These are phyloP conservation scores for Drosophila navojoa DNA, from an alignment of 1,140 invertebrate species.

Conservation along the genomic window DNA sequence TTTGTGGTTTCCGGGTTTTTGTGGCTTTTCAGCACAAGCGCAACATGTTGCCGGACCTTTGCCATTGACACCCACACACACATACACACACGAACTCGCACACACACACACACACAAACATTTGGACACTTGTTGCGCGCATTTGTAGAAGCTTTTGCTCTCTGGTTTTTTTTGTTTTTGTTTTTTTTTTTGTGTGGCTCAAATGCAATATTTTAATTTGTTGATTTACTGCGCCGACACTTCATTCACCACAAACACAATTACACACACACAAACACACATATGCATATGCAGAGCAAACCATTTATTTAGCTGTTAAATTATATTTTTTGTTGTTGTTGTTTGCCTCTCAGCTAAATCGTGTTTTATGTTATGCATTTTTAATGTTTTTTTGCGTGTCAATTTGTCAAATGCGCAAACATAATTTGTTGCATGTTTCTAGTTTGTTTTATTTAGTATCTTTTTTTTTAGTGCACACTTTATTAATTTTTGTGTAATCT, in stretches of 20 bases:
- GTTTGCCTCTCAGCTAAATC: not conserved
- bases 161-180: not conserved
- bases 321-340: conserved; percentile 23
- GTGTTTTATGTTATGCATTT: conserved; percentile 68
- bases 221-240: conserved; percentile 69
- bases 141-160: conserved; percentile 12
- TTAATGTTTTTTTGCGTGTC: conserved; percentile 58
- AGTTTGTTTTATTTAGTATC: conserved; percentile 20
- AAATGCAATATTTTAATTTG: conserved; percentile 74
- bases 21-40: conserved; percentile 55
- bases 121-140: conserved; percentile 63
- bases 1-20: conserved; percentile 81
- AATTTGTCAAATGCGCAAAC: conserved; percentile 64
- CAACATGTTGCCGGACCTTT: conserved; percentile 55
- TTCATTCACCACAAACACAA: conserved; percentile 37
- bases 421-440: conserved; percentile 56
- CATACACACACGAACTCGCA: not conserved
- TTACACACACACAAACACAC: conserved; percentile 6
- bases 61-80: conserved; percentile 35
- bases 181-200: conserved; percentile 22
- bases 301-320: conserved; percentile 47
- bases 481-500: conserved; percentile 74
- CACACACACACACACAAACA: conserved; percentile 10
- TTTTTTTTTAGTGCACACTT: conserved; percentile 24
- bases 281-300: conserved; percentile 21